phyloP scores from a whole-genome alignment of 64 coral and sea anemone genomes.

The Dendronephthya gigantea region DNA sequence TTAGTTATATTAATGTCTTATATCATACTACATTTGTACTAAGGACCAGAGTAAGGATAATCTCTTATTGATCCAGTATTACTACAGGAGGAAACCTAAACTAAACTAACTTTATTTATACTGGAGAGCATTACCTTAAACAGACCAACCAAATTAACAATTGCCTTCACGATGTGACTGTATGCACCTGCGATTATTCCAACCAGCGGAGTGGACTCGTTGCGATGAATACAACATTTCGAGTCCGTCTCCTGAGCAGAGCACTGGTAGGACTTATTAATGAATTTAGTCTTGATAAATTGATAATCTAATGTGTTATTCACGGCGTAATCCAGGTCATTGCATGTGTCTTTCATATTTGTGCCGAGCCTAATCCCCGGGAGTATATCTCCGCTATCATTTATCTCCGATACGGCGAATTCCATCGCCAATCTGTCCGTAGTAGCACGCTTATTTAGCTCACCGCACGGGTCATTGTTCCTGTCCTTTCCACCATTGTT shows the following conservation, averaged over 20 bases:
- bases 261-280: neutral
- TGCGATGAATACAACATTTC: constrained; percentile 18
- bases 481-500: neutral
- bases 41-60: no score
- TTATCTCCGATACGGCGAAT: constrained; percentile 53
- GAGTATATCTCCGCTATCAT: constrained; percentile 44
- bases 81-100: no score
- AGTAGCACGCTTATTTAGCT: no score
- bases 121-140: neutral
- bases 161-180: neutral
- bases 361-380: constrained; percentile 61
- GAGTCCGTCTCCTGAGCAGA: neutral
- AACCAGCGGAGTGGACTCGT: neutral
- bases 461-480: neutral
- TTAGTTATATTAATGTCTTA: no score
- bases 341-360: constrained; percentile 69
- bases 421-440: constrained; percentile 34
- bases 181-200: neutral
- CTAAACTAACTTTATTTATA: no score
- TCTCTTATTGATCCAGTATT: no score
- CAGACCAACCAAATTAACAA: neutral
- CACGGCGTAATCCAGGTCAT: constrained; percentile 61
- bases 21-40: no score
- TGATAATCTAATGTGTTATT: constrained; percentile 58
- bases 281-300: constrained; percentile 52